Base-by-base conservation (phyloP, 2,888 invertebrate genomes). In the Gibbula magus region DNA sequence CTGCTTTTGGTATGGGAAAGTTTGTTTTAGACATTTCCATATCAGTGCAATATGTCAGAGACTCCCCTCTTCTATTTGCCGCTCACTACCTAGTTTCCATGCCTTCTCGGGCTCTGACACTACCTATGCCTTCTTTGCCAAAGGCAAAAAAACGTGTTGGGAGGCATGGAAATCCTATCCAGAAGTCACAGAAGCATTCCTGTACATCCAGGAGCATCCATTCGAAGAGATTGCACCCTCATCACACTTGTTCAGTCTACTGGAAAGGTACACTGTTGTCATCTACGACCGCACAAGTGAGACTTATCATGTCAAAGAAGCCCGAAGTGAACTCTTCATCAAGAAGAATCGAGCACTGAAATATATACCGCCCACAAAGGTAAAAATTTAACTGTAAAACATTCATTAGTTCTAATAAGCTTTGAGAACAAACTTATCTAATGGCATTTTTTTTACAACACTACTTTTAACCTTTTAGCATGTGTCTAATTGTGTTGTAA, bases 41-140 rank as follows among this genome's bases (percentile, higher is more conserved):
- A 45, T 45, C 45, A 45, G 13, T 45, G 10, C 45, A 4, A 45
- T 45, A 45, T 45, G 45, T 13, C 35, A 35, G 35, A 8, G 35
- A 35, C 35, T 35, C 35, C 35, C 35, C 3, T 8, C 35, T 35
- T 35, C 35, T 35, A 8, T 35, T 35, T 35, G 35, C 35, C 45
- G 13, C 10, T 8, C 8, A 45, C 45, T 45, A 10, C 4, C 45
- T 1, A 82, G 73, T 78, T 86, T 87, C 66, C 85, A 86, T 77
- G 83, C 85, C 18, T 86, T 88, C 67, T 86, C 86, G 76, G 87
- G 85, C 0, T 86, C 85, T 77, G 86, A 88, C 79, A 75, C 79
- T 35, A 81, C 82, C 8, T 87, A 82, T 18, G 75, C 80, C 13
- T 88, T 87, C 75, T 85, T 13, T 16, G 67, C 35, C 0, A 67